A percentile compares a stretch with the other conserved stretches of the same genome.
Conservation (phyloP, 2,888 invertebrate genomes). For the Dicycla oo region DNA sequence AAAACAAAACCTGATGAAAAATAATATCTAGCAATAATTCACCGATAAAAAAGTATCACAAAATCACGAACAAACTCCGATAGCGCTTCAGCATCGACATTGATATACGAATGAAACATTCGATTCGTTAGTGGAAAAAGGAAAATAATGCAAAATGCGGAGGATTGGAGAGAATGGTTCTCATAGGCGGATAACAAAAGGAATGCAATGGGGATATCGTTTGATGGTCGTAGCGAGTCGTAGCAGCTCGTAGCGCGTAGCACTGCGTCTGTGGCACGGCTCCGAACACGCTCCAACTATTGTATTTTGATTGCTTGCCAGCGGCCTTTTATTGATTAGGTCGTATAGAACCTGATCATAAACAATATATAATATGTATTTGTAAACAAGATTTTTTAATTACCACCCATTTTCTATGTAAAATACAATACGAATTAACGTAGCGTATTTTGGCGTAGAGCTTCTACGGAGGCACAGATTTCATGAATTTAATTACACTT, state of each 20-base stretch:
- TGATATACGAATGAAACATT: constrained; percentile 83
- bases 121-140: constrained; percentile 87
- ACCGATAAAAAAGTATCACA: constrained; percentile 55
- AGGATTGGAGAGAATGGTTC: constrained; percentile 84
- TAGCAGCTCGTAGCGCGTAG: constrained; percentile 70
- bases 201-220: constrained; percentile 84
- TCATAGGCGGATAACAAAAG: constrained; percentile 87
- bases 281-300: constrained; percentile 72
- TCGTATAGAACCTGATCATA: constrained; percentile 54
- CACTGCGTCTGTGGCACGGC: constrained; percentile 72
- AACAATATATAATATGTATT: constrained; percentile 44
- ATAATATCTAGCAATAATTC: constrained; percentile 44
- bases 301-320: constrained; percentile 82
- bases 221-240: constrained; percentile 78
- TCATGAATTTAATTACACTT: constrained; percentile 70
- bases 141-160: constrained; percentile 85
- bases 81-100: constrained; percentile 76
- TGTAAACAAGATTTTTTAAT: constrained; percentile 43
- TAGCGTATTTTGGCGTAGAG: constrained; percentile 48
- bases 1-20: constrained; percentile 39
- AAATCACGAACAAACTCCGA: constrained; percentile 65
- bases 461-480: constrained; percentile 60
- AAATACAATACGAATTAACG: constrained; percentile 59
- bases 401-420: constrained; percentile 39
- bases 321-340: constrained; percentile 74